Evolutionary conservation across 2,888 invertebrate species (phyloP), one percentile per base, ranked within the genome.

Genomic region (Drosophila siamana): DNA sequence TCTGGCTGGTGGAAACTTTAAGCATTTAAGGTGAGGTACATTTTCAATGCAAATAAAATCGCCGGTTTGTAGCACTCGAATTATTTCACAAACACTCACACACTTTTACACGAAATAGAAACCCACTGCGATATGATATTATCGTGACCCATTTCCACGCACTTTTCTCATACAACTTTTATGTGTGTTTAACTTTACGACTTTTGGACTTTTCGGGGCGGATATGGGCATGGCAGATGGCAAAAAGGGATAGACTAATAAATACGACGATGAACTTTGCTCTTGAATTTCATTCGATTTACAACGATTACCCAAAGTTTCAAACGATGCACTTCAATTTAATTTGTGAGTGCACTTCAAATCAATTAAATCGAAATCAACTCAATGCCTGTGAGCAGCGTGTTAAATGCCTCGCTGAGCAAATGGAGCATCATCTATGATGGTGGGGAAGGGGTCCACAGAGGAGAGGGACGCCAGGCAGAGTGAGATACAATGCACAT

Each of bases 251-350:
- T 7, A 15, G 11, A 19, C 19, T 41, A 33, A 44, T 22, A 15
- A 28, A 55, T 43, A 26, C 38, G 43, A 50, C 24, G 24, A 2
- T 50, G 48, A 33, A 41, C 46, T 36, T 38, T 28, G 28, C 51
- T 51, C 57, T 66, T 65, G 48, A 50, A 66, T 40, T 40, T 56
- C 19, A 40, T n/a, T 41, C 2, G n/a, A 36, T 54, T 57, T 9
- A 9, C 11, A 26, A 16, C 19, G 11, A 56, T 56, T 56, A 56
- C 16, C 30, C 13, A 15, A 59, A 47, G n/a, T 51, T 54, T 60
- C 13, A 75, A 78, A 72, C 63, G 75, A 88, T 81, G 88, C 69
- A 65, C 51, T 70, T 55, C 60, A 51, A 73, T 76, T 64, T 8
- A 52, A 24, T 43, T 24, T 24, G 15, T 7, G 16, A 55, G 36